Evolutionary conservation across 1,140 invertebrate genomes (phyloP).

Genomic region (Drosophila mauritiana): DNA sequence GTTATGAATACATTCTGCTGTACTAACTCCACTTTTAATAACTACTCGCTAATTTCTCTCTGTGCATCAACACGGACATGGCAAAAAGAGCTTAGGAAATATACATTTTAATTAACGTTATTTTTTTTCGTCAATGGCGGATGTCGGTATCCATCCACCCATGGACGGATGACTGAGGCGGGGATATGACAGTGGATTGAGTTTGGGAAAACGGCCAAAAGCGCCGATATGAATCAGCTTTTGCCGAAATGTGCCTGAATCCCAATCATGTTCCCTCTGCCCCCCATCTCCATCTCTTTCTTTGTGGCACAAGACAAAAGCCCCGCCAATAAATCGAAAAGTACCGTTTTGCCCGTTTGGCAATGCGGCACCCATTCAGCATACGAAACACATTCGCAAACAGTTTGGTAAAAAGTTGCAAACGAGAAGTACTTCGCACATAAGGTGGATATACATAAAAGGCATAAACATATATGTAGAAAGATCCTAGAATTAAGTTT

Average conservation of each 20-base stretch:
- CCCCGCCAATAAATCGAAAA: conserved; percentile 74
- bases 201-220: conserved; percentile 51
- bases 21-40: background rate
- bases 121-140: conserved; percentile 31
- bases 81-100: conserved; percentile 32
- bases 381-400: conserved; percentile 52
- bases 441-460: background rate
- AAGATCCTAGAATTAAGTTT: too few relatives aligned
- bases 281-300: background rate
- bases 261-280: conserved; percentile 44
- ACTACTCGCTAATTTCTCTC: background rate
- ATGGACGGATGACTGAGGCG: conserved; percentile 9
- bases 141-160: conserved; percentile 13
- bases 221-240: conserved; percentile 74
- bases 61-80: conserved; percentile 7
- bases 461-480: too few relatives aligned
- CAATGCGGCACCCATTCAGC: conserved; percentile 47
- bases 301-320: conserved; percentile 42
- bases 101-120: conserved; percentile 70
- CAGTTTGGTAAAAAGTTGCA: background rate
- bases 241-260: conserved; percentile 62
- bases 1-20: too few relatives aligned
- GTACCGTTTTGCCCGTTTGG: conserved; percentile 68
- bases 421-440: conserved; percentile 9
- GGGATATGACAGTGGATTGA: conserved; percentile 13